phyloP scores from a whole-genome alignment of 2,797 vertebrate genomes.

The Momotus momota region DNA sequence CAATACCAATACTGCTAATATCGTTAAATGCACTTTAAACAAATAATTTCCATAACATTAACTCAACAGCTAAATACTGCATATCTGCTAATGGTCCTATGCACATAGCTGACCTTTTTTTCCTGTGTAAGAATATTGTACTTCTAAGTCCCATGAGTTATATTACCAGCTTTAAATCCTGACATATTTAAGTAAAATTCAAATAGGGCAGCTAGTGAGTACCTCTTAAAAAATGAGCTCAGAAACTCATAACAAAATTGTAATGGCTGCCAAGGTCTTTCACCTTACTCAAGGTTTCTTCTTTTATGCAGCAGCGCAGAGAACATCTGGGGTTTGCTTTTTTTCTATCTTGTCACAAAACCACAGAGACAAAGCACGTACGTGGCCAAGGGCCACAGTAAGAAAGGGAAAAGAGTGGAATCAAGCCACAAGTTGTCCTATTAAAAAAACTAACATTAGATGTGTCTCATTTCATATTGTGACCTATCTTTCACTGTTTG shows the following conservation, averaged over 20 bases:
- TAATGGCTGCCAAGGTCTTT: not conserved
- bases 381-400: not conserved
- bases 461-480: not conserved
- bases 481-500: not conserved
- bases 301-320: not conserved
- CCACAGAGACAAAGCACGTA: not conserved
- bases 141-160: constrained; percentile 18
- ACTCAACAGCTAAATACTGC: not conserved
- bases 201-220: not conserved
- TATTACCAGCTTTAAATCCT: not conserved
- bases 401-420: not conserved
- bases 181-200: constrained; percentile 2
- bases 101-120: constrained; percentile 1
- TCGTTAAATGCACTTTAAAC: constrained; percentile 36
- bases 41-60: constrained; percentile 31
- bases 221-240: not conserved
- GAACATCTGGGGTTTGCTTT: not conserved
- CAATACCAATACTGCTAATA: constrained; percentile 11
- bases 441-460: not conserved
- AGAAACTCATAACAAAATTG: not conserved
- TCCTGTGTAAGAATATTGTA: not conserved
- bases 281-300: not conserved
- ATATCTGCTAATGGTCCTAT: not conserved
- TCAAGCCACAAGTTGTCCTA: fast-evolving
- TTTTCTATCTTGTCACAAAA: not conserved